A percentile compares a stretch with the other conserved stretches of the same genome.
These are phyloP conservation scores for Sclerodermus sp. DNA, from an alignment of 2,888 invertebrate genomes.

Conservation along the genomic window DNA sequence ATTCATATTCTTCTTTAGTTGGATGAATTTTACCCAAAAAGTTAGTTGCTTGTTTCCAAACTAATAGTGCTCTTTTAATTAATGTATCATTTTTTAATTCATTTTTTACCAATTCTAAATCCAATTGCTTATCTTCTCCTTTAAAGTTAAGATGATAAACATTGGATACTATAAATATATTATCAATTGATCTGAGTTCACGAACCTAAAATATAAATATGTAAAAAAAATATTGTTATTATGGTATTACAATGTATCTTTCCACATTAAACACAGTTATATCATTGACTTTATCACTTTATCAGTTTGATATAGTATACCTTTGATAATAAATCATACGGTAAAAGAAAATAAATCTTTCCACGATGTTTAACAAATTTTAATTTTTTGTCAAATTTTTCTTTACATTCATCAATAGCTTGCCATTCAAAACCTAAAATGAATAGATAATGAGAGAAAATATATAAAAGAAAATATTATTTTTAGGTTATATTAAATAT, in stretches of 20 bases:
- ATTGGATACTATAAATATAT: slow-evolving; percentile 38
- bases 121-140: slow-evolving; percentile 21
- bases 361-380: slow-evolving; percentile 38
- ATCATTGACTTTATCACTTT: too few relatives aligned
- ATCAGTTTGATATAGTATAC: background rate
- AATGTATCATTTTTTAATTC: slow-evolving; percentile 21
- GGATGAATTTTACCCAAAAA: slow-evolving; percentile 42
- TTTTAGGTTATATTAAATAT: too few relatives aligned
- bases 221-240: too few relatives aligned
- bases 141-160: slow-evolving; percentile 27
- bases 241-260: too few relatives aligned
- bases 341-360: slow-evolving; percentile 39
- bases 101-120: slow-evolving; percentile 29
- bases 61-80: slow-evolving; percentile 32
- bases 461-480: too few relatives aligned
- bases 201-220: slow-evolving; percentile 26
- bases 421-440: slow-evolving; percentile 43
- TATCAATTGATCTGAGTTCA: slow-evolving; percentile 43
- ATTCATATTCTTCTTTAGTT: slow-evolving; percentile 30
- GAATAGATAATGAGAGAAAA: background rate
- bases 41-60: slow-evolving; percentile 33
- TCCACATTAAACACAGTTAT: too few relatives aligned
- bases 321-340: slow-evolving; percentile 24
- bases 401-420: slow-evolving; percentile 42
- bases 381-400: slow-evolving; percentile 29